Base-by-base conservation (phyloP, 2,797 vertebrate genomes). In the Coregonus ussuriensis region DNA sequence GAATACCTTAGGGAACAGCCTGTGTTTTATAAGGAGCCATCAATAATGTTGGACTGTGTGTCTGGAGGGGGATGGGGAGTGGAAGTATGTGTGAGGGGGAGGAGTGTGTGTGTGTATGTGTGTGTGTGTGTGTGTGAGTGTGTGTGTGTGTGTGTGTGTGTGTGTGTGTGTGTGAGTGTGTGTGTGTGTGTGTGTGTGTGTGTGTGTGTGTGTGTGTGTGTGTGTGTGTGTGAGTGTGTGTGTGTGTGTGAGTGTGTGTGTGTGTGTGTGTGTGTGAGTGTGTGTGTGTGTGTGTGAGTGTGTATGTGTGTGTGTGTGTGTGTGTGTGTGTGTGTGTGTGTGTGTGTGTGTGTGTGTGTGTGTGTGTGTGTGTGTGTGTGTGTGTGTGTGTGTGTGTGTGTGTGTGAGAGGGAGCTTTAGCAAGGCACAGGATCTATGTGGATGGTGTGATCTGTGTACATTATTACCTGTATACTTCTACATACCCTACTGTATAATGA, bases 21-120 rank as follows among this genome's bases (percentile, higher is more conserved):
- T 91, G 88, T 91, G 92, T 93, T 91, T 93, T 93, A 92, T 90
- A 93, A 92, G 91, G 91, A 93, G 92, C 90, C 94, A 93, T 93
- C 93, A 94, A 93, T 93, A 93, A 93, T 93, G 88, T 91, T 90
- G 33, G 75, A 76, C 76, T 71, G 73, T 74, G 72, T 74, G 53
- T 79, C n/a, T 87, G 82, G 75, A 53, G 83, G 86, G 81, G 82
- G 75, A 52, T 83, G 86, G 81, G 84, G 15, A 83, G 81, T 84
- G 78, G 82, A 77, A 76, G 81, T 87, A 73, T 72, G 72, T 75
- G 71, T 80, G 18, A 25, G 47, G 54, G 35, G 79, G 35, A 65
- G 63, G 65, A 70, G 21, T 52, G 37, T 59, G 25, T 70, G 16
- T 69, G 52, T 74, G 66, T 47, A 67, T 71, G 31, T 52, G 54